Conservation (phyloP, 23 tunicate species). For the Pegea sp. region DNA sequence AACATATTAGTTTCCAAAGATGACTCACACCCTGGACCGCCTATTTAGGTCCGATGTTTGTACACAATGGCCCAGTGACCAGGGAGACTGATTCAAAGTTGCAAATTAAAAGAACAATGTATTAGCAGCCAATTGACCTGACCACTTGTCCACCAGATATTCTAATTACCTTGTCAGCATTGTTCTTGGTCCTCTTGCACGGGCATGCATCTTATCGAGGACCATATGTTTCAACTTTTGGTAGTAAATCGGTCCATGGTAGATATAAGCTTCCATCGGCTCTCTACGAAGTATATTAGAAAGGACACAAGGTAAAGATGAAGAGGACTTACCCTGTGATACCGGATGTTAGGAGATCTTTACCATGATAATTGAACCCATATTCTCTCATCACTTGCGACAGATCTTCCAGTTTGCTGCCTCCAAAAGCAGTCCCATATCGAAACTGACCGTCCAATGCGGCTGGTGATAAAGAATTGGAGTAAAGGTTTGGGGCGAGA, state of each 20-base stretch:
- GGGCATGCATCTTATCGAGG: conserved; percentile 96
- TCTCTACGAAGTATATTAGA: conserved; percentile 23
- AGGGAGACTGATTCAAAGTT: too few relatives aligned
- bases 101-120: too few relatives aligned
- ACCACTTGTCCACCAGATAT: too few relatives aligned
- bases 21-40: too few relatives aligned
- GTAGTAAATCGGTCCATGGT: conserved; percentile 90
- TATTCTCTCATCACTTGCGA: conserved; percentile 51
- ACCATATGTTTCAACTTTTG: conserved; percentile 98
- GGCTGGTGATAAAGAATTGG: conserved; percentile 11
- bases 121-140: too few relatives aligned
- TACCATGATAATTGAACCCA: conserved; percentile 80
- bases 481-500: not conserved
- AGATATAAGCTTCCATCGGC: conserved; percentile 86
- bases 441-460: conserved; percentile 84
- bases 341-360: conserved; percentile 83
- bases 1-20: too few relatives aligned
- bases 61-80: too few relatives aligned
- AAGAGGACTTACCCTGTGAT: conserved; percentile 42
- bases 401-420: conserved; percentile 73
- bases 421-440: conserved; percentile 95
- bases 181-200: conserved; percentile 76
- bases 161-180: conserved; percentile 36
- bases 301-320: too few relatives aligned
- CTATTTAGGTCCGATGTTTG: too few relatives aligned